Percentiles rank a stretch among this genome's conserved stretches.
These are phyloP conservation scores for Sarcophaga subvicina DNA, from an alignment of 2,888 invertebrate species.

Conservation along the genomic window DNA sequence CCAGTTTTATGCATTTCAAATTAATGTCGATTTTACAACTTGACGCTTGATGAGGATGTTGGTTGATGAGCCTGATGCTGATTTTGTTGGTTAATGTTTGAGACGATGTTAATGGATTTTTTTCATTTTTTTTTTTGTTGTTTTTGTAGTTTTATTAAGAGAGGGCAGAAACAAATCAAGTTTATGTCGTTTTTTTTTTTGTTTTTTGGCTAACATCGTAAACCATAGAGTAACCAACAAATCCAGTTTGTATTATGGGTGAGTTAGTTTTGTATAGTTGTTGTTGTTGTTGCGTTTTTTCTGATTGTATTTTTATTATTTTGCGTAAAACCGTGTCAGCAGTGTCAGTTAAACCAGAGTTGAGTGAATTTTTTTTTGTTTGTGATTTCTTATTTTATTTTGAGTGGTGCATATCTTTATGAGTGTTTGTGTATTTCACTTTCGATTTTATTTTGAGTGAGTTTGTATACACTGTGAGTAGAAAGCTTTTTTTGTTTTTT, in stretches of 20 bases:
- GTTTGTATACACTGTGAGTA: not conserved
- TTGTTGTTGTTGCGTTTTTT: constrained; percentile 2
- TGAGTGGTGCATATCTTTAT: too few relatives aligned
- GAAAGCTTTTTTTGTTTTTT: constrained; percentile 37
- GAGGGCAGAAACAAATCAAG: constrained; percentile 44
- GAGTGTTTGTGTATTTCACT: constrained; percentile 35
- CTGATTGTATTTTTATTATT: constrained; percentile 15
- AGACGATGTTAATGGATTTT: not conserved
- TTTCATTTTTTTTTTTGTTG: not conserved
- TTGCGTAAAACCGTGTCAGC: constrained; percentile 71
- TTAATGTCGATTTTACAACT: constrained; percentile 38
- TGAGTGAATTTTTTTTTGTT: not conserved
- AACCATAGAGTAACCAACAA: constrained; percentile 28
- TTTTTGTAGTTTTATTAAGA: constrained; percentile 8
- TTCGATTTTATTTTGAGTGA: constrained; percentile 64
- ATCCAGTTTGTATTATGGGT: constrained; percentile 66
- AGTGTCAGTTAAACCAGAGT: constrained; percentile 66
- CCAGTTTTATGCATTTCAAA: constrained; percentile 37
- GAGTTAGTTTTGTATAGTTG: constrained; percentile 37
- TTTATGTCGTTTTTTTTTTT: constrained; percentile 25
- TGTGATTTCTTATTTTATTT: too few relatives aligned
- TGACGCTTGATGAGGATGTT: constrained; percentile 15
- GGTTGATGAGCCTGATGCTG: constrained; percentile 12
- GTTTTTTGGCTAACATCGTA: constrained; percentile 29
- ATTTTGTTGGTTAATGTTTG: constrained; percentile 20